Percentiles rank a stretch among this genome's conserved stretches.
Evolutionary conservation across 2,888 invertebrate species (phyloP).

Genomic region (Chloromyia formosa): DNA sequence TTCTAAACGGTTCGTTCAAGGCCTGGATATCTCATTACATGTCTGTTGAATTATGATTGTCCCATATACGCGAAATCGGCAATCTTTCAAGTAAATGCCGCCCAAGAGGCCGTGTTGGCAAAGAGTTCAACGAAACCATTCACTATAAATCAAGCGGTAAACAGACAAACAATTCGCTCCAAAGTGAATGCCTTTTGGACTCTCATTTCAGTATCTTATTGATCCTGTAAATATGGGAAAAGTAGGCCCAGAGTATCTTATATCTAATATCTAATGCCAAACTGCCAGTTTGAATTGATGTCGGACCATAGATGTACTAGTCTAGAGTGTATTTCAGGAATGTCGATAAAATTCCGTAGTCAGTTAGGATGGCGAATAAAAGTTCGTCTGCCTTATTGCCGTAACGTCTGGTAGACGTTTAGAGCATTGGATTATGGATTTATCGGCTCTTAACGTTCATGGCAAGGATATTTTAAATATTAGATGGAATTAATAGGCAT

Average conservation of each 20-base stretch:
- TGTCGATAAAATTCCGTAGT: neutral
- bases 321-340: no score
- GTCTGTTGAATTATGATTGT: neutral
- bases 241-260: neutral
- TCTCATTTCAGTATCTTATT: conserved; percentile 16
- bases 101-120: neutral
- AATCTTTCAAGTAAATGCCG: neutral
- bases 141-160: conserved; percentile 39
- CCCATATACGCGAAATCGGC: neutral
- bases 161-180: conserved; percentile 37
- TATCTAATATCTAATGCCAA: conserved; percentile 27
- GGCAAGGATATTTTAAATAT: conserved; percentile 29
- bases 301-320: conserved; percentile 5
- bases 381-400: conserved; percentile 17
- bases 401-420: neutral
- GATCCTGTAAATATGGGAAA: neutral
- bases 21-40: neutral
- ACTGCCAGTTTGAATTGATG: conserved; percentile 16
- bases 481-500: conserved; percentile 6
- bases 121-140: conserved; percentile 42
- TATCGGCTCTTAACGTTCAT: conserved; percentile 16
- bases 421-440: conserved; percentile 34
- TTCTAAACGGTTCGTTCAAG: neutral
- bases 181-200: conserved; percentile 32
- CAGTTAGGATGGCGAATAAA: conserved; percentile 10